These are phyloP conservation scores for Acipenser transmontanus DNA, from an alignment of 2,797 vertebrate species.

Conservation along the genomic window DNA sequence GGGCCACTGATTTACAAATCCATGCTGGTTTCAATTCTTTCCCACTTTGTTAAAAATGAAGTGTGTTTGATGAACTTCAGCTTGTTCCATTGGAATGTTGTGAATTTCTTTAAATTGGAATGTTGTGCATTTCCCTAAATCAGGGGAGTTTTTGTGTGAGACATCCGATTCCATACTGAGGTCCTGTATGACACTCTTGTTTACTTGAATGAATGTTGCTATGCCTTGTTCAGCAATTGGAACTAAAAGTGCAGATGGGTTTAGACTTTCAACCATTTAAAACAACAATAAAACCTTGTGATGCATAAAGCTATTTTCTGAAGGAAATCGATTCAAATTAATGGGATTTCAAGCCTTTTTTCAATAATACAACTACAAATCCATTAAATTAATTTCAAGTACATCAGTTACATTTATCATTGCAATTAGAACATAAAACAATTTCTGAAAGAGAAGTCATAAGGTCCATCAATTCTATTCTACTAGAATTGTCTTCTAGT, in stretches of 20 bases:
- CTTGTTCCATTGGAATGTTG: neutral
- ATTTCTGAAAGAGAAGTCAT: too few relatives aligned
- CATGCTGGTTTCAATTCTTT: neutral
- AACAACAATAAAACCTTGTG: too few relatives aligned
- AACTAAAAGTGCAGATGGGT: neutral
- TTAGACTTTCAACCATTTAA: constrained; percentile 14
- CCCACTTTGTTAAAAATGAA: neutral
- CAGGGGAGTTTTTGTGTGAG: constrained; percentile 7
- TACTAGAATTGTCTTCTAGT: too few relatives aligned
- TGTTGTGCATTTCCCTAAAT: constrained; percentile 35
- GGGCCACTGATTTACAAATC: too few relatives aligned
- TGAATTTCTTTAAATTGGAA: constrained; percentile 23
- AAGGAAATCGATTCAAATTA: too few relatives aligned
- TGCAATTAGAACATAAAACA: too few relatives aligned
- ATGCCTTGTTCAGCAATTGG: neutral
- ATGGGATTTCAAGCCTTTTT: too few relatives aligned
- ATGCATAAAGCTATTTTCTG: too few relatives aligned
- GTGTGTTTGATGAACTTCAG: constrained; percentile 2
- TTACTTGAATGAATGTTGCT: neutral
- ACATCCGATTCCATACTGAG: neutral
- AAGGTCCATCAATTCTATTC: too few relatives aligned
- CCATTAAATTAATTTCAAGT: too few relatives aligned
- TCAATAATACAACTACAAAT: too few relatives aligned
- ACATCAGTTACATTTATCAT: too few relatives aligned
- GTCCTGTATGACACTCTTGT: neutral